A percentile compares a stretch with the other conserved stretches of the same genome.
Evolutionary conservation across 2,797 vertebrate species (phyloP).

Genomic region (Xerus rutilus): DNA sequence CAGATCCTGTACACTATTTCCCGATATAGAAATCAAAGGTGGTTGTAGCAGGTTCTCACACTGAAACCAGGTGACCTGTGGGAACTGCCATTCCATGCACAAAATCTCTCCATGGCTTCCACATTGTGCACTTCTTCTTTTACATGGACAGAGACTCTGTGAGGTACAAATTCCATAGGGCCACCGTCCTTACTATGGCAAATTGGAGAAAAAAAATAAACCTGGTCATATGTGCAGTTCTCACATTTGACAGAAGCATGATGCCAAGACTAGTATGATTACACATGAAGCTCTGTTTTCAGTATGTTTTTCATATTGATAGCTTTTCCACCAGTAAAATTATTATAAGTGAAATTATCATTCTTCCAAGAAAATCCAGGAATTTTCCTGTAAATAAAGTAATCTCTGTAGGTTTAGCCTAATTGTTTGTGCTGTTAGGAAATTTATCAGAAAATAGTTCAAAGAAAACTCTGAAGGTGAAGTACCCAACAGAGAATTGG

Average conservation of each 20-base stretch:
- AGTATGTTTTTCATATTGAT: constrained; percentile 91
- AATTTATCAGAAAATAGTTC: constrained; percentile 91
- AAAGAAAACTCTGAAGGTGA: not conserved
- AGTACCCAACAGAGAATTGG: not conserved
- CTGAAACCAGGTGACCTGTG: constrained; percentile 84
- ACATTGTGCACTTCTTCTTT: constrained; percentile 89
- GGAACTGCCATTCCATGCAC: constrained; percentile 85
- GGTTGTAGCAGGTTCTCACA: constrained; percentile 62
- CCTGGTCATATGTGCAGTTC: constrained; percentile 92
- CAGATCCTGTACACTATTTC: not conserved
- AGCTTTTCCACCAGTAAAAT: constrained; percentile 92
- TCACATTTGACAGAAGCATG: constrained; percentile 93
- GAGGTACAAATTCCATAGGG: too few relatives aligned
- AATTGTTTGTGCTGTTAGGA: constrained; percentile 92
- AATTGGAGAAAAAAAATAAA: constrained; percentile 88
- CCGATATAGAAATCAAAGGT: constrained; percentile 32
- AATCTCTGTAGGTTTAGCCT: constrained; percentile 90
- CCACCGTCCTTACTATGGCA: not conserved
- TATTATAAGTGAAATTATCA: constrained; percentile 92
- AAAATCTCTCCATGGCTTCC: constrained; percentile 86
- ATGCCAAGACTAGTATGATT: constrained; percentile 89
- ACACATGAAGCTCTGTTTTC: constrained; percentile 93
- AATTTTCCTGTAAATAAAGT: constrained; percentile 93
- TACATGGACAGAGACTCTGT: constrained; percentile 89
- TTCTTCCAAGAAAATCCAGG: constrained; percentile 94